Conservation (phyloP, 2,888 invertebrate genomes). For the Unio delphinus region DNA sequence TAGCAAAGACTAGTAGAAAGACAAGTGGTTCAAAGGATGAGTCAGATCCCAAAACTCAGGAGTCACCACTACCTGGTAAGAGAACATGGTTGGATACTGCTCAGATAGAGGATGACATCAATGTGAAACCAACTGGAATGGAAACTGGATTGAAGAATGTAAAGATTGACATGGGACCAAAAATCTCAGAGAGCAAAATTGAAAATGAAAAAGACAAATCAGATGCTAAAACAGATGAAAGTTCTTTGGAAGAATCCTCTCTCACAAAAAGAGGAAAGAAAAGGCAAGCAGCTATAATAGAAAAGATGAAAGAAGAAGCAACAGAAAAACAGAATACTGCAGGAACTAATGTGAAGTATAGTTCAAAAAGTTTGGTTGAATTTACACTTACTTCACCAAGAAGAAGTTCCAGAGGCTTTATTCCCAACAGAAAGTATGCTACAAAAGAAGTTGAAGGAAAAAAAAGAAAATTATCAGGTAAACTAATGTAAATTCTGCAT, state of each 20-base stretch:
- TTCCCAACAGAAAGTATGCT: conserved; percentile 51
- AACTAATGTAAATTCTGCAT: conserved; percentile 2
- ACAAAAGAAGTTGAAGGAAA: conserved; percentile 45
- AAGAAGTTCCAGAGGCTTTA: conserved; percentile 49
- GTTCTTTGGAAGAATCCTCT: too few relatives aligned
- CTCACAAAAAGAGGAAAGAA: background rate
- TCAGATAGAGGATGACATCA: too few relatives aligned
- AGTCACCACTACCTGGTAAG: too few relatives aligned
- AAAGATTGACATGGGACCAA: background rate
- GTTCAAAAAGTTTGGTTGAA: too few relatives aligned
- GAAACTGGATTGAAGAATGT: background rate
- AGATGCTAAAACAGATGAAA: background rate
- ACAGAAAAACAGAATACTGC: background rate
- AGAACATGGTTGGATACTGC: too few relatives aligned
- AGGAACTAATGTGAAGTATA: background rate
- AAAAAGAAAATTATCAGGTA: conserved; percentile 3
- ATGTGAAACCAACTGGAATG: background rate
- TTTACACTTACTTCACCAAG: conserved; percentile 25
- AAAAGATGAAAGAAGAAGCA: background rate
- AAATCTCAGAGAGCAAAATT: background rate
- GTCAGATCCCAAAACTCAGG: too few relatives aligned
- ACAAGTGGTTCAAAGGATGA: background rate
- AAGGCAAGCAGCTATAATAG: conserved; percentile 1
- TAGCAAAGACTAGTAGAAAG: background rate
- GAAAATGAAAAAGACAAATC: background rate